Evolutionary conservation across 1,140 invertebrate genomes (phyloP), one percentile per base, ranked within the genome.

Genomic region (Heliothis virescens): DNA sequence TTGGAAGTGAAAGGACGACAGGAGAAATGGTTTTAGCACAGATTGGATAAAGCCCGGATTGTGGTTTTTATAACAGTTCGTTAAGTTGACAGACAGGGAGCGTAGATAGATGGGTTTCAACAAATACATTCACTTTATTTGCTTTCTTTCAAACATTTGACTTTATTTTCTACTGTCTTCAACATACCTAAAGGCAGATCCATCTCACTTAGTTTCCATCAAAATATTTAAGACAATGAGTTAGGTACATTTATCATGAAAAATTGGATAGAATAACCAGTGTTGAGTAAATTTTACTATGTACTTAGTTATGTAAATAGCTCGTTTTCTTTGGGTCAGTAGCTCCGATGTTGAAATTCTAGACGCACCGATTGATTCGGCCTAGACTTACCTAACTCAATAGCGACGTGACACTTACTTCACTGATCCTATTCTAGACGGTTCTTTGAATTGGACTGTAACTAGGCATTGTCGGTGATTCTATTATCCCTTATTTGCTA

Each of bases 1-100:
- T 79, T 82, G 65, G 52, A 75, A 75, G 52, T 52, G 60, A 53
- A 67, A 74, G 60, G 71, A 26, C 65, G 65, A 71, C 57, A 57
- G 63, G 75, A 65, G 50, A 16, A 76, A 76, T 65, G 47, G 60
- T 34, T 53, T 59, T 41, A 62, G 26, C n/a, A 9, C 55, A 74
- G 72, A 74, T 76, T 76, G 74, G 50, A 76, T 76, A 63, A 65
- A 76, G 41, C 26, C 48, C 47, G 48, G 74, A 26, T 63, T 53
- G 59, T 65, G 59, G 48, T 76, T 76, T 76, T 76, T 76, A 52
- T 53, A 63, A 53, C 55, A 57, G 72, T 74, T 62, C 26, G 72
- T 74, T 73, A 29, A 71, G 48, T 55, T 72, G 69, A 72, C 53
- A 57, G 69, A 55, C 50, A 50, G 13, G 52, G 18, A 12, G 1